A percentile compares a stretch with the other conserved stretches of the same genome.
phyloP scores from a whole-genome alignment of 1,140 invertebrate species.

The Drosophila melanogaster region Release_6_plus_ISO1_MT NT_033777.3:25530501-25531000 shows the following conservation, averaged over 20 bases:
- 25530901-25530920: slow-evolving; percentile 47
- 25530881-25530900: slow-evolving; percentile 18
- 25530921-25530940: slow-evolving; percentile 37
- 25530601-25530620: slow-evolving; percentile 52
- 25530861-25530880: slow-evolving; percentile 32
- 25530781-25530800: slow-evolving; percentile 61
- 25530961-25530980: slow-evolving; percentile 25
- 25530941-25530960: slow-evolving; percentile 31
- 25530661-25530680: slow-evolving; percentile 79
- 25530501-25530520: background rate
- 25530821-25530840: slow-evolving; percentile 47
- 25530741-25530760: slow-evolving; percentile 78
- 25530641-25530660: slow-evolving; percentile 3
- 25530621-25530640: slow-evolving; percentile 22
- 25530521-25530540: slow-evolving; percentile 31
- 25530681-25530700: slow-evolving; percentile 67
- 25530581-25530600: slow-evolving; percentile 23
- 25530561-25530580: slow-evolving; percentile 24
- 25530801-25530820: slow-evolving; percentile 30
- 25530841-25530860: slow-evolving; percentile 64
- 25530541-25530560: slow-evolving; percentile 29
- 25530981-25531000: slow-evolving; percentile 28
- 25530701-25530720: slow-evolving; percentile 5
- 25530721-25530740: slow-evolving; percentile 39
- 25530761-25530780: slow-evolving; percentile 79